Evolutionary conservation across 2,113 vertebrate species (phyloP).

Genomic region (Lasiurus borealis): DNA sequence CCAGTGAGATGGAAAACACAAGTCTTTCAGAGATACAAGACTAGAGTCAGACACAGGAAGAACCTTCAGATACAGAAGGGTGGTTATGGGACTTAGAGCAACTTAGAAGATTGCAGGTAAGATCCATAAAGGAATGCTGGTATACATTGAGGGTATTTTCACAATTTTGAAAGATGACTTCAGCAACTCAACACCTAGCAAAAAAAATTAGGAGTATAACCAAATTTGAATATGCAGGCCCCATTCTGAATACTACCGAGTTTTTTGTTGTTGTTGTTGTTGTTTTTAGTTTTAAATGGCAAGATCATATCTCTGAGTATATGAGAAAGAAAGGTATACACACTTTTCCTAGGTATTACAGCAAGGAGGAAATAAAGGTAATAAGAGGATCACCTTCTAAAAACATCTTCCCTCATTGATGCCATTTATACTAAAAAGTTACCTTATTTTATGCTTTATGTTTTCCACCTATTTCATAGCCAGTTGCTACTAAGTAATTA

Average conservation of each 20-base stretch:
- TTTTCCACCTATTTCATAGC: neutral
- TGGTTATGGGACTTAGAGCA: neutral
- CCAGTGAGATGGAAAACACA: neutral
- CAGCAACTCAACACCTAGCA: neutral
- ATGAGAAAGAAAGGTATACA: neutral
- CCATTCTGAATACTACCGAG: neutral
- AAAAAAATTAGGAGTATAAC: neutral
- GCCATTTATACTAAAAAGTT: slow-evolving; percentile 6
- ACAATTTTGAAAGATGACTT: neutral
- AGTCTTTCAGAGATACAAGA: neutral
- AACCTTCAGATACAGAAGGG: neutral
- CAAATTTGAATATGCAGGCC: neutral
- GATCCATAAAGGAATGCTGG: neutral
- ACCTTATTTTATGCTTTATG: slow-evolving; percentile 6
- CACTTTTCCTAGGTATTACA: neutral
- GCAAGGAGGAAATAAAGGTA: neutral
- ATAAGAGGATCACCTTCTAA: slow-evolving; percentile 7
- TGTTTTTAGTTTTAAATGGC: neutral
- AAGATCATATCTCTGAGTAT: neutral
- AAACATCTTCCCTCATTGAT: neutral
- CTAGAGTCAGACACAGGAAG: neutral
- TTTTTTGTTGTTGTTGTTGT: neutral
- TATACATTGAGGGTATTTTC: neutral
- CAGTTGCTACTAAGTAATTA: slow-evolving; percentile 19
- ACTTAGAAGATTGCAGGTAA: neutral